Evolutionary conservation across 2,888 invertebrate genomes (phyloP).

Genomic region (Amiota minor): DNA sequence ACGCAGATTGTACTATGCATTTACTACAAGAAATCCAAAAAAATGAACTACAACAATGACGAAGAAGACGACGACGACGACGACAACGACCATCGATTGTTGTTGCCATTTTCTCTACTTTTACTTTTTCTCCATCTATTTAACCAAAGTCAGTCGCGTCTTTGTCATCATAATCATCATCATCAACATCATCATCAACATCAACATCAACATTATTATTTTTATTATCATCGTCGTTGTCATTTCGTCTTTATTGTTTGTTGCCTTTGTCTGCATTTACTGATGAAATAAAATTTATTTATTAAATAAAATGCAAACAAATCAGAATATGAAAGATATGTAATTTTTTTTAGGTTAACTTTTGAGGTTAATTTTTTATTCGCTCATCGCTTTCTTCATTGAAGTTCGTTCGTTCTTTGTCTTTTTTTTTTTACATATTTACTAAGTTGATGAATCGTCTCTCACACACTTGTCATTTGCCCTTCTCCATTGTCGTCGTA

Average conservation of each 20-base stretch:
- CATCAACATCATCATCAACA: neutral
- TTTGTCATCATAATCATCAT: neutral
- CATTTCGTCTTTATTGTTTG: conserved; percentile 36
- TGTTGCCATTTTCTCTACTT: neutral
- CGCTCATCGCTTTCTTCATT: neutral
- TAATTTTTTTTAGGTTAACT: conserved; percentile 22
- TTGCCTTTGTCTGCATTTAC: conserved; percentile 50
- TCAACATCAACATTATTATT: no score
- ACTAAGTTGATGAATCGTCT: neutral
- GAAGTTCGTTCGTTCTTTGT: neutral
- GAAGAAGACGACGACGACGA: neutral
- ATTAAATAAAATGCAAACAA: conserved; percentile 15
- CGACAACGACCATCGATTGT: neutral
- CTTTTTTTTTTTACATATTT: conserved; percentile 4
- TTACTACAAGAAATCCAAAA: no score
- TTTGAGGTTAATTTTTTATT: neutral
- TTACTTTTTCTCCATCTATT: neutral
- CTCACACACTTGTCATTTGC: neutral
- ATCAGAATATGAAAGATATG: conserved; percentile 8
- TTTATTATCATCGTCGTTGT: conserved; percentile 27
- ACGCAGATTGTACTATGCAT: no score
- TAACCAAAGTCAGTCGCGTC: neutral
- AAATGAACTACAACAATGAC: neutral
- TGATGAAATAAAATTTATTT: conserved; percentile 25
- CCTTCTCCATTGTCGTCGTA: neutral